phyloP scores from a whole-genome alignment of 2,888 invertebrate species.

The Carcina quercana region DNA sequence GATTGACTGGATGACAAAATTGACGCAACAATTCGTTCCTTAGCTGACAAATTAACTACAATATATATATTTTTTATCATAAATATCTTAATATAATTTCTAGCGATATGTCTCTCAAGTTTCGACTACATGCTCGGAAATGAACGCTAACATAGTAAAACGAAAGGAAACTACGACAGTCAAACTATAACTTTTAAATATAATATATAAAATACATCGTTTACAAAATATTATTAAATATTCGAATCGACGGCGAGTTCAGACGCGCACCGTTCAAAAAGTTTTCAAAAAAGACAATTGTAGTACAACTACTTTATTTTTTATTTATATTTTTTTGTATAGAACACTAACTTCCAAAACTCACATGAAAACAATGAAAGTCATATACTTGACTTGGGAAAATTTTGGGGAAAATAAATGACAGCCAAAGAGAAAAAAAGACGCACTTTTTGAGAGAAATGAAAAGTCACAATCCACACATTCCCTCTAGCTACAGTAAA shows the following conservation, averaged over 20 bases:
- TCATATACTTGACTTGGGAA: background rate
- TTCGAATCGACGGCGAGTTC: conserved; percentile 26
- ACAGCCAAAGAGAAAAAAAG: conserved; percentile 15
- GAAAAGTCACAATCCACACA: conserved; percentile 22
- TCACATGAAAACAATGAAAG: background rate
- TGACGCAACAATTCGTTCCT: conserved; percentile 52
- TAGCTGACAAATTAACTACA: conserved; percentile 37
- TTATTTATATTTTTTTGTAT: conserved; percentile 22
- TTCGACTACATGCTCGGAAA: conserved; percentile 58
- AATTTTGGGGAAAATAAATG: conserved; percentile 4
- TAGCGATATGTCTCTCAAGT: conserved; percentile 71
- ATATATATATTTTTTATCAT: conserved; percentile 27
- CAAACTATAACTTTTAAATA: conserved; percentile 34
- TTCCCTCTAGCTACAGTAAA: conserved; percentile 56
- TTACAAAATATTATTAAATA: conserved; percentile 61
- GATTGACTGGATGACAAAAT: conserved; percentile 64
- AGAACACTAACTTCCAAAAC: conserved; percentile 34
- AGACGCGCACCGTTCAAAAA: conserved; percentile 45
- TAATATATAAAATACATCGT: conserved; percentile 61
- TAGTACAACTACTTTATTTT: conserved; percentile 23
- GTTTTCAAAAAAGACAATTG: conserved; percentile 60
- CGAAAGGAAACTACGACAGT: conserved; percentile 36
- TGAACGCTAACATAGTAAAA: conserved; percentile 47
- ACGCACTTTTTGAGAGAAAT: conserved; percentile 22
- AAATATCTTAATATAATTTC: conserved; percentile 58